phyloP scores from a whole-genome alignment of 2,113 vertebrate species.

The Lanius ludovicianus region DNA sequence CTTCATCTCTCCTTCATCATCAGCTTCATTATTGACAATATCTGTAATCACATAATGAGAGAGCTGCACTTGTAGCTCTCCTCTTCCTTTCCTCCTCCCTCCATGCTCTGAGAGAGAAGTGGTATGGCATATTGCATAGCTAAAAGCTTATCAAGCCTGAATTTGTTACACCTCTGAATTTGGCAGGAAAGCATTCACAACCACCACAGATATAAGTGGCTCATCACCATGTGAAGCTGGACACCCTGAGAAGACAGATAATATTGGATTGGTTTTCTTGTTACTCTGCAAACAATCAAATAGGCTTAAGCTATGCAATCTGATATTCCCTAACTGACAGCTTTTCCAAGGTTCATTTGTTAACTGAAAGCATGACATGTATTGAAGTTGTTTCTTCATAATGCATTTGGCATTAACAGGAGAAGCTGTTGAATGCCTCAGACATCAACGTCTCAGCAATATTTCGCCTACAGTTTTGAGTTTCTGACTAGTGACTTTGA shows the following conservation, averaged over 20 bases:
- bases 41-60: rapidly evolving
- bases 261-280: neutral
- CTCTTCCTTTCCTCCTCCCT: neutral
- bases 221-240: neutral
- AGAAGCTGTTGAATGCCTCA: neutral
- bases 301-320: neutral
- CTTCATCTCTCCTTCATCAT: neutral
- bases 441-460: neutral
- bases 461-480: neutral
- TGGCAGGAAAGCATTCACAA: neutral
- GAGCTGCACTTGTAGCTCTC: neutral
- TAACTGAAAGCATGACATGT: constrained; percentile 41
- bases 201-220: neutral
- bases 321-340: constrained; percentile 45
- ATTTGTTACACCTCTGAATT: neutral
- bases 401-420: constrained; percentile 44
- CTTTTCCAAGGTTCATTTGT: constrained; percentile 57
- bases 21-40: neutral
- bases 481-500: neutral
- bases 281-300: constrained; percentile 4
- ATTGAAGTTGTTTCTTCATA: constrained; percentile 54
- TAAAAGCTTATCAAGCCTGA: neutral
- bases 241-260: neutral
- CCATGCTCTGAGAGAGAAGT: neutral
- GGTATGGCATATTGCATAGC: neutral